These are phyloP conservation scores for Muscidifurax raptorellus DNA, from an alignment of 1,140 invertebrate genomes.

Conservation along the genomic window DNA sequence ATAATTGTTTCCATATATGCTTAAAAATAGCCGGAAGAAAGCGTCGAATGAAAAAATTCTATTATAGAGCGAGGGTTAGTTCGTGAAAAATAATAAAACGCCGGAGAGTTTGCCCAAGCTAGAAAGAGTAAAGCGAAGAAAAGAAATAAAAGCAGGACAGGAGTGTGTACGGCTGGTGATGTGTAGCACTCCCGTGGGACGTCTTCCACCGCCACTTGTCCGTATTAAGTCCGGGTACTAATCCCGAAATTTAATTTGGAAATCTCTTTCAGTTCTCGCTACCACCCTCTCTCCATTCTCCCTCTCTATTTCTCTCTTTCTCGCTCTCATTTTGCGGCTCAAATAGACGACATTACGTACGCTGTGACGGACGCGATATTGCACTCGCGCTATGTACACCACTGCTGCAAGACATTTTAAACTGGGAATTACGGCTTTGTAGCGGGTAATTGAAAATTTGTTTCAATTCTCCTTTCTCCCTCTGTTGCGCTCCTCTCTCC, in stretches of 20 bases:
- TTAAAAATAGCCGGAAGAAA: not conserved
- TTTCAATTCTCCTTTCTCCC: conserved; percentile 56
- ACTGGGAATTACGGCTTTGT: conserved; percentile 73
- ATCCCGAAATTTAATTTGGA: conserved; percentile 76
- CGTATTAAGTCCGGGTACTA: conserved; percentile 74
- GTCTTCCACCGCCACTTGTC: conserved; percentile 73
- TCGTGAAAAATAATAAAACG: not conserved
- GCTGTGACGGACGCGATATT: conserved; percentile 7
- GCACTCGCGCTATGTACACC: conserved; percentile 2
- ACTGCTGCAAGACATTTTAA: conserved; percentile 66
- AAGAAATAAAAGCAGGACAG: conserved; percentile 23
- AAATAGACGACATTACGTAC: conserved; percentile 20
- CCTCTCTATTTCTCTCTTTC: not conserved
- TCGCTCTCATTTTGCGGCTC: not conserved
- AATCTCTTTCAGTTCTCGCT: conserved; percentile 70
- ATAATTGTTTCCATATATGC: no score
- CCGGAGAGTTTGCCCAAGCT: not conserved
- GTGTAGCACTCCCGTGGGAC: conserved; percentile 71
- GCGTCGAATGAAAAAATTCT: not conserved
- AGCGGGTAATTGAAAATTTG: conserved; percentile 74
- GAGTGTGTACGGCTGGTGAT: conserved; percentile 55
- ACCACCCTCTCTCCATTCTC: not conserved
- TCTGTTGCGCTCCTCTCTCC: not conserved
- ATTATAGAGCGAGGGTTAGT: not conserved
- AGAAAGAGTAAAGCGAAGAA: not conserved